Base-by-base conservation (phyloP, 2,888 invertebrate species). In the Notocelia uddmanniana region DNA sequence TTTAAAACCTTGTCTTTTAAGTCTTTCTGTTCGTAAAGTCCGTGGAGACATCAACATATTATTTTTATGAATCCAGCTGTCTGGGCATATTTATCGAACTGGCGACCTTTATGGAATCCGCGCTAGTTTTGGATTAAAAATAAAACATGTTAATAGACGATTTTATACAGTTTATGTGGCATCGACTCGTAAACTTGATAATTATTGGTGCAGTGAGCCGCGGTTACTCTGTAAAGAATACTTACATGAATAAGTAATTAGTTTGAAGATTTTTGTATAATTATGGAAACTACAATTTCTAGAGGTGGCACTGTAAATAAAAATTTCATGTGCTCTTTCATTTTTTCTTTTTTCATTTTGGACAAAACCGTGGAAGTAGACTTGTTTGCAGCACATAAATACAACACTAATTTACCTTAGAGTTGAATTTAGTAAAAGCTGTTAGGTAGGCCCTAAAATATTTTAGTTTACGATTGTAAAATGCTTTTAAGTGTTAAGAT, bases 101-200 rank as follows among this genome's bases (percentile, higher is more conserved):
- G 1, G 26, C 45, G 60, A 72, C 72, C 72, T 72, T 72, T 72
- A 62, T 21, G 59, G 62, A 55, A 50, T 67, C 60, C 55, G 34
- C 37, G 26, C 72, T 68, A 72, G 67, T 55, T 68, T 55, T 50
- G 62, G 50, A 60, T 59, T 50, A 70, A 68, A 67, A 72, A 72
- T 72, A 72, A 72, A 72, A 60, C 68, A 72, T 34, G 6, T 68
- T 62, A 60, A 72, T 72, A 72, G 72, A 72, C 62, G 18, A 57
- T 68, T 72, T 72, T 55, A 72, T 62, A 23, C 54, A 60, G 19
- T 72, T 72, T 72, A 72, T 68, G 62, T 21, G 72, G 37, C 57
- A 62, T 18, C 18, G 71, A 23, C 55, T 72, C 72, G 55, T 72
- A 72, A 72, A 72, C 23, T 45, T 13, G 50, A 26, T 50, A 15